These are phyloP conservation scores for Cassiopea andromeda DNA, from an alignment of 30 jellyfish, hydroid and myxozoan genomes.

Conservation along the genomic window DNA sequence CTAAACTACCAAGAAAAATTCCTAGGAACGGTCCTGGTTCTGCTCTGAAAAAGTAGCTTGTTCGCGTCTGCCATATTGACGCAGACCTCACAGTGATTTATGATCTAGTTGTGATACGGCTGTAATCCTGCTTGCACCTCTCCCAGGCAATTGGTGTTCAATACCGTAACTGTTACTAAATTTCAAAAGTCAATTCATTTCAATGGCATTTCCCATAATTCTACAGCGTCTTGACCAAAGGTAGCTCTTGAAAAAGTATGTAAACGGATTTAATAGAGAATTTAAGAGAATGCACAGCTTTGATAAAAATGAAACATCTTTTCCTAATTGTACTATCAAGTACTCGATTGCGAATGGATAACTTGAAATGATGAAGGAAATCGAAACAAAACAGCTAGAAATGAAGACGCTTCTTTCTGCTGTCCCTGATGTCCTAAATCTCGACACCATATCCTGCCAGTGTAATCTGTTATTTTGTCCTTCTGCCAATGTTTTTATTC, in stretches of 20 bases:
- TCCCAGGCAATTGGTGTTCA: too few species aligned
- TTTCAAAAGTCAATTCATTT: too few species aligned
- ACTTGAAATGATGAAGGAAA: conserved; percentile 26
- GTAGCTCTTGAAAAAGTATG: conserved; percentile 53
- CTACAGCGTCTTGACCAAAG: neutral
- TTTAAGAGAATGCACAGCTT: conserved; percentile 25
- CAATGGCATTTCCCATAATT: too few species aligned
- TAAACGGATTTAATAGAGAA: conserved; percentile 43
- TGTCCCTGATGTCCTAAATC: neutral
- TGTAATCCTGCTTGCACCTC: too few species aligned
- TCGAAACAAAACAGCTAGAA: conserved; percentile 38
- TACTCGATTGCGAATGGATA: conserved; percentile 60
- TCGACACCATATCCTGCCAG: neutral
- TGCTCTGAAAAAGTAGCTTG: too few species aligned
- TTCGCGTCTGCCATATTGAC: too few species aligned
- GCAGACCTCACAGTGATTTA: too few species aligned
- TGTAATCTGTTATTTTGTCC: neutral
- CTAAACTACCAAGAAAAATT: too few species aligned
- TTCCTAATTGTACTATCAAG: neutral
- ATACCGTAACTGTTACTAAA: too few species aligned
- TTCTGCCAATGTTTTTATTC: neutral
- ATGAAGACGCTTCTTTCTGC: conserved; percentile 34
- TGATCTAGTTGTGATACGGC: too few species aligned
- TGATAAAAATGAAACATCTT: neutral
- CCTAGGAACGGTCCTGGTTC: too few species aligned